Percentiles rank a stretch among this genome's conserved stretches.
Evolutionary conservation across 2,797 vertebrate genomes (phyloP).

Genomic region (Mareca strepera): DNA sequence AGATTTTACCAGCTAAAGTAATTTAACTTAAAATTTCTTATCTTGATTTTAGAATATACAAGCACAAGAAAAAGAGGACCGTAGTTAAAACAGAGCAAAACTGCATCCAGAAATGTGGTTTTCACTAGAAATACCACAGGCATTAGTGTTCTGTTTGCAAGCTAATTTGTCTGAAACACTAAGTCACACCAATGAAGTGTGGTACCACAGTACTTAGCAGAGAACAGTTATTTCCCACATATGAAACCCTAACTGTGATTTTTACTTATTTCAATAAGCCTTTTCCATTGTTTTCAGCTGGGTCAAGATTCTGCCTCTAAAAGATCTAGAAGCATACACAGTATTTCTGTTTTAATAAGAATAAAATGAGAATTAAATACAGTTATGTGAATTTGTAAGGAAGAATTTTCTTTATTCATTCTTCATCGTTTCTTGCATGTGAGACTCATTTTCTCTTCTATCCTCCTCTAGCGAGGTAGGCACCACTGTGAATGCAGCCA

Average conservation of each 20-base stretch:
- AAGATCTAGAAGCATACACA: neutral
- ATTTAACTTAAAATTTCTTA: neutral
- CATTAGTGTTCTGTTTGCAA: neutral
- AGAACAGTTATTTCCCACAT: neutral
- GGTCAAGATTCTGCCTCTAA: neutral
- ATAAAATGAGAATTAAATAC: neutral
- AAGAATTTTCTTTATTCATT: neutral
- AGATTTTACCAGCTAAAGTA: neutral
- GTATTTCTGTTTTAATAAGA: neutral
- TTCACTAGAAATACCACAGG: neutral
- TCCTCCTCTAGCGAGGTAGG: neutral
- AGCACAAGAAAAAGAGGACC: neutral
- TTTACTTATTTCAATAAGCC: neutral
- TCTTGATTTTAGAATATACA: neutral
- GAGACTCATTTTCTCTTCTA: neutral
- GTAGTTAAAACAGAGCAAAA: neutral
- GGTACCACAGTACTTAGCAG: neutral
- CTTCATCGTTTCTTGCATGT: neutral
- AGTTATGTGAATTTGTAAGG: neutral
- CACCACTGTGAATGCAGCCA: neutral
- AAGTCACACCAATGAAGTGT: neutral
- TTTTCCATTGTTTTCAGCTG: neutral
- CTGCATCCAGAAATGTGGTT: neutral
- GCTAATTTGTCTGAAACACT: neutral
- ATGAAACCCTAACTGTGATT: neutral